Conservation (phyloP, 2,797 vertebrate genomes). For the Lepidocolaptes lacrymiger region DNA sequence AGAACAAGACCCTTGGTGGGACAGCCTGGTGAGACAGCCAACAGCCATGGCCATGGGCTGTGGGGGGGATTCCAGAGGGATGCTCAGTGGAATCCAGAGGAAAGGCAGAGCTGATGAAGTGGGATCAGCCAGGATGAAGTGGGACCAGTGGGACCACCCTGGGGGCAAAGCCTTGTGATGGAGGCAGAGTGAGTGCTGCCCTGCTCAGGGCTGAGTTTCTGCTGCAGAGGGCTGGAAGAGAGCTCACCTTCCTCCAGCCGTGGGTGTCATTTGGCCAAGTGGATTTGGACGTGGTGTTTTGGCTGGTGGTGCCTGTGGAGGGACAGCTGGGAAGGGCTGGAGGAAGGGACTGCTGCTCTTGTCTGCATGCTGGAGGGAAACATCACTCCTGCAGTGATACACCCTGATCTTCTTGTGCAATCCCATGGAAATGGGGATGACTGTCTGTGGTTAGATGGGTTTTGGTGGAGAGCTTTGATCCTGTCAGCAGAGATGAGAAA, state of each 20-base stretch:
- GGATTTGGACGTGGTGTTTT: not conserved
- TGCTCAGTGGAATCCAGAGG: not conserved
- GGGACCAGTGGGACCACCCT: not conserved
- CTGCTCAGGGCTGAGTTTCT: not conserved
- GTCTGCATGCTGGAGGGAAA: not conserved
- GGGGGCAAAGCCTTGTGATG: not conserved
- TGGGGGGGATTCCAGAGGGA: not conserved
- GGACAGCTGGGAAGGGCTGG: not conserved
- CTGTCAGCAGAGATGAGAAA: not conserved
- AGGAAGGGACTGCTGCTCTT: not conserved
- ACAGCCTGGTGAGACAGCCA: too few relatives aligned
- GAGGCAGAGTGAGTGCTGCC: not conserved
- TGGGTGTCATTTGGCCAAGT: fast-evolving
- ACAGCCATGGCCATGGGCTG: not conserved
- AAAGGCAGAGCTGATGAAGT: fast-evolving
- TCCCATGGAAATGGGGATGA: not conserved
- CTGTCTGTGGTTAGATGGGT: not conserved
- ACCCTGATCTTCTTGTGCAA: not conserved
- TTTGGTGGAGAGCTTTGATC: not conserved
- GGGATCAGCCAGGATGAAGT: not conserved
- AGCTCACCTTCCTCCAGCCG: not conserved
- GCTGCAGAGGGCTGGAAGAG: not conserved
- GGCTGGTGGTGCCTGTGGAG: fast-evolving
- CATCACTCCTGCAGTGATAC: not conserved
- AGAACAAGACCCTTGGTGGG: not conserved